Evolutionary conservation across 2,797 vertebrate species (phyloP), one percentile per base, ranked within the genome.

Genomic region (Sebastes alutus): DNA sequence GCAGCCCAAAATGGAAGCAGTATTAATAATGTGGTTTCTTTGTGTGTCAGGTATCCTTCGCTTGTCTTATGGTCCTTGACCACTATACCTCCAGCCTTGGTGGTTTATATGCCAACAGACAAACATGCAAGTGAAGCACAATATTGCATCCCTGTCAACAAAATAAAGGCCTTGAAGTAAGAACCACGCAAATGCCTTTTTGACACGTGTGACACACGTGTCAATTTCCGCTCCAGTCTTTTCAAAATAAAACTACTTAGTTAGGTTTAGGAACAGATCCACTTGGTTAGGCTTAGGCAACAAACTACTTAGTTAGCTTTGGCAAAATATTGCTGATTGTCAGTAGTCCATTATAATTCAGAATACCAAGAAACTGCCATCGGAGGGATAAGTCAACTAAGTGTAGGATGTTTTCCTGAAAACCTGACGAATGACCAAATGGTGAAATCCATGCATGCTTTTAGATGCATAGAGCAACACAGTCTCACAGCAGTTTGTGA

Each of bases 1-100:
- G 29, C 20, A 65, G 62, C 49, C 62, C 27, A 56, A 67, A 89
- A 89, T 89, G 80, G 83, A 88, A 75, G 82, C 82, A 52, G 64
- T 82, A 62, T 88, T 87, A 88, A 90, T 77, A 84, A 55, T 29
- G n/a, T 2, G 38, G 14, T 62, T 54, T 81, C 23, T 65, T 54
- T 72, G 30, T 33, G 64, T 75, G 83, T 76, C 71, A 78, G 78
- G 77, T 81, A 54, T 67, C 67, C 67, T 77, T 27, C 59, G 32
- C 58, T 77, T 14, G 22, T 72, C 27, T 80, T 30, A 6, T 46
- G 72, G 77, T 74, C 70, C 58, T 74, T 87, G 81, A 84, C 68
- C 59, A 82, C 46, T 3, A 56, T 46, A 46, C 35, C 63, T 46
- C 42, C 42, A 46, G 6, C 16, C 42, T 46, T 64, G 67, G 42